Conservation (phyloP, 2,113 vertebrate genomes). For the Edolisoma coerulescens region DNA sequence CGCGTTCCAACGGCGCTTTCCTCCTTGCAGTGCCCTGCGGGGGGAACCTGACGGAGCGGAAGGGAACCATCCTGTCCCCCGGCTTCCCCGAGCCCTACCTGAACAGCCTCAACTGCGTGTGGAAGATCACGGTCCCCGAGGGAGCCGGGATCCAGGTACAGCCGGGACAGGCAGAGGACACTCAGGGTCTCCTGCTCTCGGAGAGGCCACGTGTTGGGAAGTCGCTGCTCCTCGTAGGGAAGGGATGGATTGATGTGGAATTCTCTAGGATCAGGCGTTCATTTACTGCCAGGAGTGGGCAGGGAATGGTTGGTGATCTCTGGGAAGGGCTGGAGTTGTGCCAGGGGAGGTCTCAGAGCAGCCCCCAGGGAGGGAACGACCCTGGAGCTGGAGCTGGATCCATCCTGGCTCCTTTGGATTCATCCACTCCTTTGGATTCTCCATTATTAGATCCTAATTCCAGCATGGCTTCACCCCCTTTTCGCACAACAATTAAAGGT, state of each 20-base stretch:
- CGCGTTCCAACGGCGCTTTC: neutral
- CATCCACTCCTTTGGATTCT: neutral
- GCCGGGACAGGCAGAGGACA: neutral
- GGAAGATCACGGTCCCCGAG: conserved; percentile 95
- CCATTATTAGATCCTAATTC: neutral
- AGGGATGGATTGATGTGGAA: neutral
- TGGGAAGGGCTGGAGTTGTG: neutral
- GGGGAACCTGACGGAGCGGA: conserved; percentile 91
- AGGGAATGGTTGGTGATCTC: neutral
- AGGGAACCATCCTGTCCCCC: conserved; percentile 93
- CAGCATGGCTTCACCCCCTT: neutral
- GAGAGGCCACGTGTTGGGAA: fast-evolving
- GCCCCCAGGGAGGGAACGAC: neutral
- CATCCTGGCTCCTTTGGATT: neutral
- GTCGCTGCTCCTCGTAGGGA: fast-evolving
- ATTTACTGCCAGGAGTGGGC: neutral
- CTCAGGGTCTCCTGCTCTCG: fast-evolving
- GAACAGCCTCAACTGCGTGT: conserved; percentile 97
- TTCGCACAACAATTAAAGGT: conserved; percentile 56
- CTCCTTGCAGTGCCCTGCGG: conserved; percentile 87
- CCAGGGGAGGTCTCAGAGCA: neutral
- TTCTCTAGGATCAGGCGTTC: neutral
- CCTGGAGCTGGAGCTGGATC: neutral
- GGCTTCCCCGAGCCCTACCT: conserved; percentile 97
- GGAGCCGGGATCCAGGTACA: conserved; percentile 95